These are phyloP conservation scores for Acrocephalus kingi DNA, from an alignment of 2,113 vertebrate genomes.

Conservation along the genomic window DNA sequence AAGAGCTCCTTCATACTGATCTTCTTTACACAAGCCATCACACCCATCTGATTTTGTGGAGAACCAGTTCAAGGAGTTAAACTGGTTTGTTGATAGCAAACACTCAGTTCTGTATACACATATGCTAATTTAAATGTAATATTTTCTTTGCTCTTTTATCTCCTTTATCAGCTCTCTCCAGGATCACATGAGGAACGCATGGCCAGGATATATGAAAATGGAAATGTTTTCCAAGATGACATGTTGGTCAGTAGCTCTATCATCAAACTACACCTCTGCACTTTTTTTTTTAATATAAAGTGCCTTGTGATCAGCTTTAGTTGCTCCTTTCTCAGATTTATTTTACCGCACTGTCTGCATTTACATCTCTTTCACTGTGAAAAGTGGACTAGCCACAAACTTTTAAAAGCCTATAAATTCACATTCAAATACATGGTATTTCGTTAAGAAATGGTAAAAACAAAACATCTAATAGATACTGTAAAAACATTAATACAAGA, in stretches of 20 bases:
- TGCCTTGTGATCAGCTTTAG: background rate
- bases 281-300: background rate
- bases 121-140: background rate
- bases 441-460: background rate
- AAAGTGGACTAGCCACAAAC: background rate
- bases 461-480: background rate
- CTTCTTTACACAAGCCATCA: background rate
- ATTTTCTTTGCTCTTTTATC: background rate
- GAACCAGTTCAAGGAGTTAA: background rate
- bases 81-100: background rate
- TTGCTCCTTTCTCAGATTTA: background rate
- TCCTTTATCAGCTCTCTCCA: background rate
- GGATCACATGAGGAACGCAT: background rate
- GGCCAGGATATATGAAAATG: background rate
- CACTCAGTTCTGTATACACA: background rate
- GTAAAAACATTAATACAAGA: background rate
- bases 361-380: background rate
- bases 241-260: background rate
- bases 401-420: background rate
- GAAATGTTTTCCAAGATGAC: background rate
- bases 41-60: background rate
- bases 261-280: background rate
- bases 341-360: background rate
- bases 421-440: background rate
- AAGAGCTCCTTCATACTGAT: background rate